Evolutionary conservation across 2,888 invertebrate species (phyloP).

Genomic region (Caenorhabditis plicata): DNA sequence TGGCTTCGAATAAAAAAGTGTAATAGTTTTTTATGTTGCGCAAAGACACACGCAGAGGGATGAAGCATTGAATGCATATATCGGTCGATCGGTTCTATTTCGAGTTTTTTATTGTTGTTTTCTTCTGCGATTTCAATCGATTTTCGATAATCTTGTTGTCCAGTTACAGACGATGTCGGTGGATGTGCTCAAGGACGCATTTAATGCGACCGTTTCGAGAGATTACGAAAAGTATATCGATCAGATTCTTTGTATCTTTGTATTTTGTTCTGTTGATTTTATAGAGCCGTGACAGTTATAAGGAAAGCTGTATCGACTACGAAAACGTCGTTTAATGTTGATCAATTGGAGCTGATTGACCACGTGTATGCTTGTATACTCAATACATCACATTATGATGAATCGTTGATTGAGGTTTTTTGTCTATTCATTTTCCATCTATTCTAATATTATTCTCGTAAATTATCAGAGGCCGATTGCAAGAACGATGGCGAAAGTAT

Average conservation of each 20-base stretch:
- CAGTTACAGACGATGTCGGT: slow-evolving; percentile 16
- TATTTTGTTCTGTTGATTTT: slow-evolving; percentile 1
- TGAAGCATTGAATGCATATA: too few relatives aligned
- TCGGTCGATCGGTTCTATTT: not conserved
- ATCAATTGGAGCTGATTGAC: slow-evolving; percentile 53
- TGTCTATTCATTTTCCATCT: too few relatives aligned
- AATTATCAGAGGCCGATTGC: too few relatives aligned
- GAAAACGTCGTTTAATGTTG: slow-evolving; percentile 38
- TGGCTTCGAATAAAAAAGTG: too few relatives aligned
- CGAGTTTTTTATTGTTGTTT: not conserved
- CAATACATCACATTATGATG: slow-evolving; percentile 53
- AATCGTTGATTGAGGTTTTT: slow-evolving; percentile 43
- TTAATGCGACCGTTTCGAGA: slow-evolving; percentile 45
- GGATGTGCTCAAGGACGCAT: slow-evolving; percentile 40
- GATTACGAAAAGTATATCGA: slow-evolving; percentile 47
- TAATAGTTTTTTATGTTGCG: too few relatives aligned
- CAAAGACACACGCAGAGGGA: too few relatives aligned
- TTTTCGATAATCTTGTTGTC: too few relatives aligned
- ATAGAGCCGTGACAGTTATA: slow-evolving; percentile 39
- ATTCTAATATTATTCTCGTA: too few relatives aligned
- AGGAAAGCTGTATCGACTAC: slow-evolving; percentile 27
- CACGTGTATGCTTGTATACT: slow-evolving; percentile 53
- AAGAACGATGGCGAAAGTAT: too few relatives aligned
- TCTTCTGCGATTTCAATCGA: not conserved
- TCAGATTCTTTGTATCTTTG: not conserved